phyloP scores from a whole-genome alignment of 2,888 invertebrate species.

The Metacarcinus magister region DNA sequence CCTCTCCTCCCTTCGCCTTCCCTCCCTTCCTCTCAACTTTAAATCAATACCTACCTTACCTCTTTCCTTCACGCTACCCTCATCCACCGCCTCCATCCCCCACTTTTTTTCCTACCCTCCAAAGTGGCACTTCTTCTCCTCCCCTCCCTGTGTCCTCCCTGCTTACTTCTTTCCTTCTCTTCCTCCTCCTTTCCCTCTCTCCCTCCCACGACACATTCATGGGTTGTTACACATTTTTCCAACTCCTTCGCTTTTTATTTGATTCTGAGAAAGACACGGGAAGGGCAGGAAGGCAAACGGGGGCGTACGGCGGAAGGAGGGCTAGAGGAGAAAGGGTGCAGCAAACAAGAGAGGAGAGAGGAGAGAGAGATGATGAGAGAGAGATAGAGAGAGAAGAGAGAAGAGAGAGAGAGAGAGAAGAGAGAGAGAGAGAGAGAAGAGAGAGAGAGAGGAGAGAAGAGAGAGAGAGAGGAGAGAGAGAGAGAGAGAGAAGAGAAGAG shows the following conservation, averaged over 20 bases:
- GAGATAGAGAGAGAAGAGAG: neutral
- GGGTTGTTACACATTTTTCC: neutral
- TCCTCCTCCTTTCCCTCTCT: neutral
- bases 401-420: neutral
- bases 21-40: neutral
- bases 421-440: neutral
- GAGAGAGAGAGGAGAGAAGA: neutral
- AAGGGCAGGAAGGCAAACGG: too few species aligned
- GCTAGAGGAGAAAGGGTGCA: too few species aligned
- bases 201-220: neutral
- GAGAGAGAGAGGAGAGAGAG: neutral
- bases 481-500: neutral
- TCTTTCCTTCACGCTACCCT: neutral
- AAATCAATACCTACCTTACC: neutral
- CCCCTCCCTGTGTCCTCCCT: neutral
- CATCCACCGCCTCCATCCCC: neutral
- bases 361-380: neutral
- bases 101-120: neutral
- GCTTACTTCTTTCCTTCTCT: neutral
- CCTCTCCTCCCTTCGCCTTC: neutral
- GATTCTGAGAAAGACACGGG: too few species aligned
- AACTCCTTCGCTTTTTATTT: neutral
- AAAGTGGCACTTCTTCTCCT: neutral
- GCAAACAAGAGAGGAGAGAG: slow-evolving; percentile 50
- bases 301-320: too few species aligned